phyloP scores from a whole-genome alignment of 1,140 invertebrate genomes.

The Drosophila grimshawi region DNA sequence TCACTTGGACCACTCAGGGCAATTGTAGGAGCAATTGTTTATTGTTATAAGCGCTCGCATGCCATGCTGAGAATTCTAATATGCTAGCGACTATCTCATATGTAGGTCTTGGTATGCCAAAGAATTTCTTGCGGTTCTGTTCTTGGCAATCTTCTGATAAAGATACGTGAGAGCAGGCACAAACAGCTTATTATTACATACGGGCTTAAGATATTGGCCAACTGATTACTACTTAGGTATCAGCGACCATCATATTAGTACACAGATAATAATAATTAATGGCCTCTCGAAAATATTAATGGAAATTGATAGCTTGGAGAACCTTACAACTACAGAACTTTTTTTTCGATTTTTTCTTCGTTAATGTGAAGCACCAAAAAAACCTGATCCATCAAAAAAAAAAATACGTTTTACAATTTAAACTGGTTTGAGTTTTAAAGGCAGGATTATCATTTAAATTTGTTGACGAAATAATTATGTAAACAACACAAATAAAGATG shows the following conservation, averaged over 20 bases:
- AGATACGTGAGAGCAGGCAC: conserved; percentile 5
- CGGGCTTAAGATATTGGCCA: not conserved
- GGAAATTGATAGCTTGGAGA: no score
- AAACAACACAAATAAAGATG: no score
- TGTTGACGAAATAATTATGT: no score
- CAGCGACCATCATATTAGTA: not conserved
- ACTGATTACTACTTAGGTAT: not conserved
- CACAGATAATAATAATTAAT: not conserved
- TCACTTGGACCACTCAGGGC: conserved; percentile 4
- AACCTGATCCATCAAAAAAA: no score
- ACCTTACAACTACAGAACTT: no score
- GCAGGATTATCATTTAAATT: no score
- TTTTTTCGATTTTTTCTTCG: no score
- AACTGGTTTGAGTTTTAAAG: no score
- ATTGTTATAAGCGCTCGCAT: not conserved
- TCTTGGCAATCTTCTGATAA: conserved; percentile 15
- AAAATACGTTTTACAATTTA: no score
- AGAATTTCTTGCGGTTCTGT: conserved; percentile 24
- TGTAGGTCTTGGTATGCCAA: conserved; percentile 42
- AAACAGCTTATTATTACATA: conserved; percentile 11
- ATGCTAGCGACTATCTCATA: conserved; percentile 9
- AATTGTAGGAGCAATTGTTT: conserved; percentile 31
- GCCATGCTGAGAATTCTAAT: conserved; percentile 45
- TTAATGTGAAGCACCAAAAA: no score
- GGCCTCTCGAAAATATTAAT: no score